Conservation (phyloP, 23 tunicate genomes). For the Ciona savignyi region DNA sequence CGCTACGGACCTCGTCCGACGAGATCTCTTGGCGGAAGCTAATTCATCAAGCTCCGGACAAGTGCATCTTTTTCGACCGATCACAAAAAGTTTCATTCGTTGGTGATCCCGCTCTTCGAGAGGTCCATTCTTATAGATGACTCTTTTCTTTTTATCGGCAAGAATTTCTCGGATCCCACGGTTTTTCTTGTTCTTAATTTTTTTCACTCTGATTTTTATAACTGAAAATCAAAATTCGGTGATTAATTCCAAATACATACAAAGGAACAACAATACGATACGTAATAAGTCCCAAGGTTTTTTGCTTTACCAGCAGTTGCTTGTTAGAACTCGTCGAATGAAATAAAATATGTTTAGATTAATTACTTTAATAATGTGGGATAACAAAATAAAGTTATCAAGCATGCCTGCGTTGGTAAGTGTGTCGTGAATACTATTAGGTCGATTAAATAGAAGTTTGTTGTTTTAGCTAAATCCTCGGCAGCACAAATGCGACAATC, state of each 20-base stretch:
- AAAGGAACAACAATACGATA: no score
- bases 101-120: conserved; percentile 28
- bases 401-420: no score
- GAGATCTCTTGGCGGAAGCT: not conserved
- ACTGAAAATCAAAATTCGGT: conserved; percentile 1
- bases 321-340: no score
- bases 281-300: no score
- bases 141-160: conserved; percentile 30
- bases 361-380: no score
- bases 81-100: conserved; percentile 21
- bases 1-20: not conserved
- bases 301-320: no score
- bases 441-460: no score
- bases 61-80: conserved; percentile 18
- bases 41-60: conserved; percentile 29
- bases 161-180: conserved; percentile 34
- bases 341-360: no score
- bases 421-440: no score
- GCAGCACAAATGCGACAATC: no score
- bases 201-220: conserved; percentile 18
- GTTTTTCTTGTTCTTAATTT: conserved; percentile 12
- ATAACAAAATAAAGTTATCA: no score
- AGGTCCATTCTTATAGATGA: conserved; percentile 60
- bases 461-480: no score
- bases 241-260: not conserved